These are phyloP conservation scores for Drosophila pseudoananassae DNA, from an alignment of 1,140 invertebrate genomes.

Conservation along the genomic window DNA sequence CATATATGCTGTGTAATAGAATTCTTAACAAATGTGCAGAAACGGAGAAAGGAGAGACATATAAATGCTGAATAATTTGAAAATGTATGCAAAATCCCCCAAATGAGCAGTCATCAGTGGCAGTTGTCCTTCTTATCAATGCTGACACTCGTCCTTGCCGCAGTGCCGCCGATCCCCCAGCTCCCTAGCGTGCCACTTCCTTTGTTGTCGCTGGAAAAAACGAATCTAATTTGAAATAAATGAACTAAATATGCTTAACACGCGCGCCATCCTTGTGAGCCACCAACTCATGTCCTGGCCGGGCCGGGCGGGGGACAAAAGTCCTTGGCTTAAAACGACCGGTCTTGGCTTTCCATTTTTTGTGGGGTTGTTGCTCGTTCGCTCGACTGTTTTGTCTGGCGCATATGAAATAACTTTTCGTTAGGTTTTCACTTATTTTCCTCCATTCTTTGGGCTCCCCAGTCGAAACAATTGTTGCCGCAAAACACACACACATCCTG, in stretches of 20 bases:
- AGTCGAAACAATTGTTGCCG: slow-evolving; percentile 74
- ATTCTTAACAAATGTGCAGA: slow-evolving; percentile 56
- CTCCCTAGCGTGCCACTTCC: slow-evolving; percentile 25
- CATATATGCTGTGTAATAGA: slow-evolving; percentile 49
- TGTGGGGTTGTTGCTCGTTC: slow-evolving; percentile 41
- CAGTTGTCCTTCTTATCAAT: slow-evolving; percentile 65
- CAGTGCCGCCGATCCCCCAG: background rate
- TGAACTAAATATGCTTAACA: slow-evolving; percentile 84
- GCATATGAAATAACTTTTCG: slow-evolving; percentile 79
- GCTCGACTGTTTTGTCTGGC: slow-evolving; percentile 45
- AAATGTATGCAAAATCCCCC: slow-evolving; percentile 54
- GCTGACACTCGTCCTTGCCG: slow-evolving; percentile 53
- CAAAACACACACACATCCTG: slow-evolving; percentile 45
- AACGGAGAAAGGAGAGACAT: slow-evolving; percentile 11
- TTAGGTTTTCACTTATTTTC: slow-evolving; percentile 67
- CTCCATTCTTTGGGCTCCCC: slow-evolving; percentile 31
- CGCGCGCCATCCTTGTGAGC: slow-evolving; percentile 32
- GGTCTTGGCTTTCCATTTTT: slow-evolving; percentile 4
- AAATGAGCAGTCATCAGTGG: slow-evolving; percentile 48
- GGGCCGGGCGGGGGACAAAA: background rate
- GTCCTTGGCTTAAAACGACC: slow-evolving; percentile 40
- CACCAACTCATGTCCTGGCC: slow-evolving; percentile 8
- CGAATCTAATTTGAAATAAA: slow-evolving; percentile 84
- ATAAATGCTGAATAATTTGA: slow-evolving; percentile 55
- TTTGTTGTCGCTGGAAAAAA: slow-evolving; percentile 55